Conservation (phyloP, 2,797 vertebrate genomes). For the Pipistrellus pipistrellus region DNA sequence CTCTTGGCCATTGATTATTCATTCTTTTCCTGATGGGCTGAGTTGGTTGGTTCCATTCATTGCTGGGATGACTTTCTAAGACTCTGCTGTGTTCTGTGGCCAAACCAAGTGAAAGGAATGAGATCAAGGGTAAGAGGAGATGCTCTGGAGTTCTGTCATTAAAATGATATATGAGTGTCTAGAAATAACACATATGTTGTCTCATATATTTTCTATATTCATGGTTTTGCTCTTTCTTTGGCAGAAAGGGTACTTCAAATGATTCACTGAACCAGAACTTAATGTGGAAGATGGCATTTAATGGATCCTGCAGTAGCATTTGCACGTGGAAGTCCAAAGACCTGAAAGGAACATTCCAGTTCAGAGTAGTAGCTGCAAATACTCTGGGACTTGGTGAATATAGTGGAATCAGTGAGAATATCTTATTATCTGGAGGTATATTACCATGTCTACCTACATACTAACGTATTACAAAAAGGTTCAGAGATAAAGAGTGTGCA, state of each 20-base stretch:
- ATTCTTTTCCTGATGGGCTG: conserved; percentile 46
- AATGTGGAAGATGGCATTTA: conserved; percentile 85
- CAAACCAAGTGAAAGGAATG: conserved; percentile 26
- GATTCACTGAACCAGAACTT: conserved; percentile 70
- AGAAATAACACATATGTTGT: conserved; percentile 20
- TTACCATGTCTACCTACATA: not conserved
- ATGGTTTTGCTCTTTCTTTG: conserved; percentile 66
- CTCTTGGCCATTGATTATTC: not conserved
- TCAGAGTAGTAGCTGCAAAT: conserved; percentile 88
- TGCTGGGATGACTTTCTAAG: conserved; percentile 60
- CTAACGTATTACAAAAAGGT: not conserved
- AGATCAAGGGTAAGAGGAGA: conserved; percentile 43
- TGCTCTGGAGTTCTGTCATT: not conserved
- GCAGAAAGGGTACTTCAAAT: conserved; percentile 80
- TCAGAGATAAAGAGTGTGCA: not conserved
- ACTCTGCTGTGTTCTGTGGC: conserved; percentile 36
- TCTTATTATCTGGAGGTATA: conserved; percentile 84
- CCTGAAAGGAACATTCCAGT: conserved; percentile 87
- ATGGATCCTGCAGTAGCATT: conserved; percentile 86
- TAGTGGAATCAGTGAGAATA: conserved; percentile 84
- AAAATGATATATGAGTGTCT: conserved; percentile 9
- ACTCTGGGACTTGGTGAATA: conserved; percentile 87
- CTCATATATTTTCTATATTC: conserved; percentile 16
- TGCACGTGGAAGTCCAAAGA: conserved; percentile 87
- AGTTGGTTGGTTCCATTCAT: conserved; percentile 47